Evolutionary conservation across 2,888 invertebrate genomes (phyloP).

Genomic region (Eupithecia inturbata): DNA sequence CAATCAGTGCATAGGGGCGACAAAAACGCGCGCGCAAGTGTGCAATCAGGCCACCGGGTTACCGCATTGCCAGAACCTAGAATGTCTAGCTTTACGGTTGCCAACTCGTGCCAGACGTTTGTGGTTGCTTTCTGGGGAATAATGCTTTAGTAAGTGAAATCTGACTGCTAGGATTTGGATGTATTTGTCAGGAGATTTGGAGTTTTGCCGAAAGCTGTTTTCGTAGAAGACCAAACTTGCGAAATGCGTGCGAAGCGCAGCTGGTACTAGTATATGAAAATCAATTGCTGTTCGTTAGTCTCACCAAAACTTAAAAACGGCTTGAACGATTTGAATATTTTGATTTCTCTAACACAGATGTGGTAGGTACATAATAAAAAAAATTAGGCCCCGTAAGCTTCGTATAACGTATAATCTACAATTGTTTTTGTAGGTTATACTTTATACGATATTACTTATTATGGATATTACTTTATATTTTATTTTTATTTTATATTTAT

Average conservation of each 20-base stretch:
- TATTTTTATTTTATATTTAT: too few relatives aligned
- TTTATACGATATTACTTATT: too few relatives aligned
- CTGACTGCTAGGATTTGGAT: neutral
- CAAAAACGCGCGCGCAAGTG: constrained; percentile 63
- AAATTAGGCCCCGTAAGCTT: too few relatives aligned
- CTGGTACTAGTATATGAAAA: too few relatives aligned
- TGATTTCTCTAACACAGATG: too few relatives aligned
- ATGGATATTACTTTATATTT: too few relatives aligned
- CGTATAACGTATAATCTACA: too few relatives aligned
- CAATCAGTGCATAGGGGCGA: constrained; percentile 49
- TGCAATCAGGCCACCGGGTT: constrained; percentile 77
- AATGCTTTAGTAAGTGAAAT: neutral
- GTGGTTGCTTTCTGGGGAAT: neutral
- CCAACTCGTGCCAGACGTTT: constrained; percentile 17
- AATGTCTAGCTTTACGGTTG: constrained; percentile 52
- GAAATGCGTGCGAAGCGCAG: neutral
- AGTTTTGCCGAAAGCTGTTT: neutral
- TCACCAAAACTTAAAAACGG: too few relatives aligned
- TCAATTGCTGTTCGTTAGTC: too few relatives aligned
- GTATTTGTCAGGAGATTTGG: neutral
- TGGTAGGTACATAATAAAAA: too few relatives aligned
- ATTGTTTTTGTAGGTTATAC: too few relatives aligned
- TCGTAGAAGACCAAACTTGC: neutral
- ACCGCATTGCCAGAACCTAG: constrained; percentile 67
- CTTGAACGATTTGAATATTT: too few relatives aligned